Conservation (phyloP, 2,888 invertebrate genomes). For the Lepidonotus clava region DNA sequence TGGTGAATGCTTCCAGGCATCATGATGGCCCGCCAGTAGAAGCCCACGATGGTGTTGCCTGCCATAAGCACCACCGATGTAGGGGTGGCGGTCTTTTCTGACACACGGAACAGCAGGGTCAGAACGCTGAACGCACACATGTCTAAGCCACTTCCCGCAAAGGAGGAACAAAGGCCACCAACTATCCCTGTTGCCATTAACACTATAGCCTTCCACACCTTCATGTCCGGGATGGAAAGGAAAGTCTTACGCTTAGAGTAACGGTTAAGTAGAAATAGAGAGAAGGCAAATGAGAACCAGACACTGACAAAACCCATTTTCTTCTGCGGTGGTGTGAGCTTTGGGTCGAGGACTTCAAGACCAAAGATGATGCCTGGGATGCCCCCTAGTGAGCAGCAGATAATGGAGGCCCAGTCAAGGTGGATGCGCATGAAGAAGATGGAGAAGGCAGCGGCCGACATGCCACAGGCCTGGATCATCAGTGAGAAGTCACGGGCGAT, state of each 20-base stretch:
- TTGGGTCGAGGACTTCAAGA: slow-evolving; percentile 70
- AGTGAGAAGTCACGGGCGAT: slow-evolving; percentile 63
- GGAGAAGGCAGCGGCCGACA: slow-evolving; percentile 74
- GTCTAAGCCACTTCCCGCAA: slow-evolving; percentile 76
- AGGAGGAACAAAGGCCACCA: slow-evolving; percentile 74
- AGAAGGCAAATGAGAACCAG: slow-evolving; percentile 76
- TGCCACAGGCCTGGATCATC: slow-evolving; percentile 69
- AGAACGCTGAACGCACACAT: slow-evolving; percentile 72
- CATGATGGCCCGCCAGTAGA: slow-evolving; percentile 52
- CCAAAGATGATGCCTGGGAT: slow-evolving; percentile 74
- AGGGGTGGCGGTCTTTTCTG: slow-evolving; percentile 75
- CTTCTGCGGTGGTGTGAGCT: slow-evolving; percentile 71
- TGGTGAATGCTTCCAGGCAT: not conserved
- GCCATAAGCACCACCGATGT: slow-evolving; percentile 77
- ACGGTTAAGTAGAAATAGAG: slow-evolving; percentile 75
- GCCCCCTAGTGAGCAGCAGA: slow-evolving; percentile 67
- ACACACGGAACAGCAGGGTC: slow-evolving; percentile 63
- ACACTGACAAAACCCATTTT: slow-evolving; percentile 78
- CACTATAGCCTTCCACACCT: slow-evolving; percentile 68
- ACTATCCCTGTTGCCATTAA: slow-evolving; percentile 72
- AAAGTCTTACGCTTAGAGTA: slow-evolving; percentile 68
- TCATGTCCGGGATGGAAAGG: slow-evolving; percentile 63
- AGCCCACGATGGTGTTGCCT: slow-evolving; percentile 65
- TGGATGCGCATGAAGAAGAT: slow-evolving; percentile 72
- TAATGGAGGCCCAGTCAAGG: slow-evolving; percentile 69